A percentile compares a stretch with the other conserved stretches of the same genome.
These are phyloP conservation scores for Typhlomys cinereus DNA, from an alignment of 2,113 vertebrate species.

Conservation along the genomic window DNA sequence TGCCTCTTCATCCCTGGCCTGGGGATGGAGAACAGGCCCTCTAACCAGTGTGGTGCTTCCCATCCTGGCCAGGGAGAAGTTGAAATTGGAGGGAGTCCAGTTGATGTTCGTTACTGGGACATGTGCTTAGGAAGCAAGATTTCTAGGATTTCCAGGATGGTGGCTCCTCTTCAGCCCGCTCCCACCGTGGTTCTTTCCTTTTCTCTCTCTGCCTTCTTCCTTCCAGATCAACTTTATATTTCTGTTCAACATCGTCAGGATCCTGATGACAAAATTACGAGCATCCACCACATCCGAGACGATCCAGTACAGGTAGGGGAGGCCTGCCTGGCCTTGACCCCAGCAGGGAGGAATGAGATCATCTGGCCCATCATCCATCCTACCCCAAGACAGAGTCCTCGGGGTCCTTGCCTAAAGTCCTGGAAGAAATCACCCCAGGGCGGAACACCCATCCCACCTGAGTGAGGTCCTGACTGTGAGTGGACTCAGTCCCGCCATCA, in stretches of 20 bases:
- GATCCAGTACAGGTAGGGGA: slow-evolving; percentile 95
- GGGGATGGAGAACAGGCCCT: neutral
- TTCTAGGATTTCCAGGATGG: too few relatives aligned
- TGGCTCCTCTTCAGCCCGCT: neutral
- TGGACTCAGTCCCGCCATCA: neutral
- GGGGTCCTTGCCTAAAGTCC: neutral
- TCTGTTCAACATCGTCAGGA: slow-evolving; percentile 98
- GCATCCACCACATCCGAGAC: slow-evolving; percentile 98
- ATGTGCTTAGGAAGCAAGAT: neutral
- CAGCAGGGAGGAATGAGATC: neutral
- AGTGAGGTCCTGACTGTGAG: neutral
- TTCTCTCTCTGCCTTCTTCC: neutral
- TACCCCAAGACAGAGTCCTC: neutral
- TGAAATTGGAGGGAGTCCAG: neutral
- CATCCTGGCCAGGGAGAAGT: neutral
- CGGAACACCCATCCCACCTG: accelerated
- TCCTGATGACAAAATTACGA: slow-evolving; percentile 97
- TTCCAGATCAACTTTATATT: slow-evolving; percentile 98
- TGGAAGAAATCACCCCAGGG: neutral
- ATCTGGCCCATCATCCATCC: too few relatives aligned
- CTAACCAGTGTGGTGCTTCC: neutral
- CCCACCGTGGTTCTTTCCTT: neutral
- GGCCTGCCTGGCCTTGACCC: neutral
- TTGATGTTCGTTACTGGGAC: neutral
- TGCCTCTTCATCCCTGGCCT: neutral